Evolutionary conservation across 2,113 vertebrate genomes (phyloP).

Genomic region (Oryzias celebensis): DNA sequence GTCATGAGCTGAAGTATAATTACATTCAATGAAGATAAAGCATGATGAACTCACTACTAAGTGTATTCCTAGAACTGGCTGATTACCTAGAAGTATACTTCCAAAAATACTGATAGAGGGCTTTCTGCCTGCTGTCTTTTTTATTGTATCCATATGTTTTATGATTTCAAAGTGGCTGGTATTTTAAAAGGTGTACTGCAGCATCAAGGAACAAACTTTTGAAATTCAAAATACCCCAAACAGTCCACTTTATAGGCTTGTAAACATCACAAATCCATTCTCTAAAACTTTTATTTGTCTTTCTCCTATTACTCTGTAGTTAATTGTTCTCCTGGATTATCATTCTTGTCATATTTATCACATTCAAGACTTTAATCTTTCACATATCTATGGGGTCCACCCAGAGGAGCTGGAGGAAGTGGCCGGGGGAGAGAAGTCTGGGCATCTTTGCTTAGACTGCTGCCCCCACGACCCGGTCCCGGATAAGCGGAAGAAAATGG

Average conservation of each 20-base stretch:
- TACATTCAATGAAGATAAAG: background rate
- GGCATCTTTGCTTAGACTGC: no score
- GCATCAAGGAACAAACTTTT: constrained; percentile 37
- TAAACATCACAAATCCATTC: constrained; percentile 36
- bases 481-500: no score
- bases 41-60: background rate
- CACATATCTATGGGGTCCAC: no score
- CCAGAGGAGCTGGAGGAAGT: no score
- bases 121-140: constrained; percentile 10
- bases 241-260: constrained; percentile 25
- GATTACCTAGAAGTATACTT: background rate
- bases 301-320: background rate
- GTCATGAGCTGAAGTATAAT: background rate
- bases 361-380: no score
- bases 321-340: background rate
- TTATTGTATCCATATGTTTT: background rate
- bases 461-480: no score
- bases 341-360: no score
- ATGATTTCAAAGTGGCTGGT: constrained; percentile 13
- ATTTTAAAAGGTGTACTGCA: background rate
- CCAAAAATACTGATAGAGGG: constrained; percentile 3
- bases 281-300: constrained; percentile 10
- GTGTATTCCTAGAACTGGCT: background rate
- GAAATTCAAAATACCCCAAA: constrained; percentile 24
- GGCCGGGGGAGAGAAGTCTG: no score